phyloP scores from a whole-genome alignment of 2,888 invertebrate species.

The Troilus luridus region DNA sequence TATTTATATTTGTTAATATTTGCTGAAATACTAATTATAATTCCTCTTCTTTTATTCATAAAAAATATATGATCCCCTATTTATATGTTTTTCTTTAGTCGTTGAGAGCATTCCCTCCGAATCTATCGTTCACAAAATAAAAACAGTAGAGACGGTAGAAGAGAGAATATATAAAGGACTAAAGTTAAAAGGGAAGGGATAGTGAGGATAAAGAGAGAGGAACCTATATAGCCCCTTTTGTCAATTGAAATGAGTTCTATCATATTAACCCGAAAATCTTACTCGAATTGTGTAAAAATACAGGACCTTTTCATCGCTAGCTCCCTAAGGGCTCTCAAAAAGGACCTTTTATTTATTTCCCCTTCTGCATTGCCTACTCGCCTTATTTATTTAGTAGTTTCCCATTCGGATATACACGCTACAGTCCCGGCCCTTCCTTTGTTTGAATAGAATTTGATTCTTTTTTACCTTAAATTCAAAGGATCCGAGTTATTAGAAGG shows the following conservation, averaged over 20 bases:
- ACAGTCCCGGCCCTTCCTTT: not conserved
- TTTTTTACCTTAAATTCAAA: not conserved
- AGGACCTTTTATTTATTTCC: conserved; percentile 1
- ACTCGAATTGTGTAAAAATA: not conserved
- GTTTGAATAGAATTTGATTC: not conserved
- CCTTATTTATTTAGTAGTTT: conserved; percentile 13
- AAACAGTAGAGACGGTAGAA: not conserved
- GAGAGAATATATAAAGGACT: not conserved
- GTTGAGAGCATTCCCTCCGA: not conserved
- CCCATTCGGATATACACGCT: not conserved
- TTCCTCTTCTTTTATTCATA: not conserved
- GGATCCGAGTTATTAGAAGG: not conserved
- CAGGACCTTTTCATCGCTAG: not conserved
- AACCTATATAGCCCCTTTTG: not conserved
- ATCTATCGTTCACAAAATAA: not conserved
- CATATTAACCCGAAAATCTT: conserved; percentile 28
- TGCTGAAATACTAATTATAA: not conserved
- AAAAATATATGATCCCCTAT: not conserved
- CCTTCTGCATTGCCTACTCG: not conserved
- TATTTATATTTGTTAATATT: not conserved
- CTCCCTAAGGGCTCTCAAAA: not conserved
- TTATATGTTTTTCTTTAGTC: not conserved
- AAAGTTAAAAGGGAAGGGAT: not conserved
- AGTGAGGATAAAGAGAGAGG: not conserved
- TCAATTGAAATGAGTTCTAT: conserved; percentile 28